phyloP scores from a whole-genome alignment of 1,140 invertebrate species.

The Orius insidiosus region DNA sequence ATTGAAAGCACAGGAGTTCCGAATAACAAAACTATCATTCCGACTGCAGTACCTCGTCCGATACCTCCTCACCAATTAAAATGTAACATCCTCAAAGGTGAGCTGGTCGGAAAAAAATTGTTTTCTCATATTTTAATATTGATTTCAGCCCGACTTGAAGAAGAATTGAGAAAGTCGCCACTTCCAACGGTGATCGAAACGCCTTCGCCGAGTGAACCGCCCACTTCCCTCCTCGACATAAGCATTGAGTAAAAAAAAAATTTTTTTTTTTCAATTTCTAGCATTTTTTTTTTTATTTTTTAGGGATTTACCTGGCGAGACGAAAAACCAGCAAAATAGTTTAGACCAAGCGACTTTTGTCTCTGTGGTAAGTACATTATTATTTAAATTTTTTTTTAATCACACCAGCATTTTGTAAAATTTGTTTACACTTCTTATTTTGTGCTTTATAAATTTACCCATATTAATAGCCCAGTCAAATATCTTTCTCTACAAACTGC shows the following conservation, averaged over 20 bases:
- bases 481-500: too few species aligned
- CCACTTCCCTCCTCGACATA: constrained; percentile 10
- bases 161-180: constrained; percentile 34
- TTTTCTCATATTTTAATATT: constrained; percentile 27
- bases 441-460: background rate
- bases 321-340: constrained; percentile 23
- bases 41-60: constrained; percentile 39
- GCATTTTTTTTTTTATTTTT: constrained; percentile 4
- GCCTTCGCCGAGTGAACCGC: constrained; percentile 9
- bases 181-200: constrained; percentile 34
- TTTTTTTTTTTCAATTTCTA: constrained; percentile 1
- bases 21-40: constrained; percentile 47
- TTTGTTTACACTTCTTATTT: constrained; percentile 13
- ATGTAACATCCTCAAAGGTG: constrained; percentile 86
- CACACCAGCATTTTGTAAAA: constrained; percentile 2
- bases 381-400: constrained; percentile 6
- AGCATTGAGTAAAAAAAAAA: constrained; percentile 11
- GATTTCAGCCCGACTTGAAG: constrained; percentile 35
- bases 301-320: constrained; percentile 12
- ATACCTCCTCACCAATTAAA: constrained; percentile 78
- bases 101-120: constrained; percentile 29
- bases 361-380: constrained; percentile 45
- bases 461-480: too few species aligned
- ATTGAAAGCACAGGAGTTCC: constrained; percentile 25
- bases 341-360: constrained; percentile 48